Base-by-base conservation (phyloP, 2,113 vertebrate species). In the Rhodinocichla rosea region DNA sequence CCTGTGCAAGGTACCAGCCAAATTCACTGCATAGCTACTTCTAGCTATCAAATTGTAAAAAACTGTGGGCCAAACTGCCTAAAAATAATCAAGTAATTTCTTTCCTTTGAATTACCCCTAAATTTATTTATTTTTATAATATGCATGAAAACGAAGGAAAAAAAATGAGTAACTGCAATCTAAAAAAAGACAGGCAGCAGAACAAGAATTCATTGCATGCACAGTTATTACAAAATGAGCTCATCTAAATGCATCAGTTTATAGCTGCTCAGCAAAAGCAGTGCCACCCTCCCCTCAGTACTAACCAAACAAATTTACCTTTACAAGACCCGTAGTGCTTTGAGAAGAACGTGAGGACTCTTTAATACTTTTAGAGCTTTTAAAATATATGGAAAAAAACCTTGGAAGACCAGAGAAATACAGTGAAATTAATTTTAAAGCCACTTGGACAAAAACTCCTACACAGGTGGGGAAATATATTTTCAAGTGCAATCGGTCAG, bases 401-500 rank as follows among this genome's bases (percentile, higher is more conserved):
- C 0, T 11, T 44, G 21, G 21, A 67, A 37, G 4, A 27, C 2
- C 10, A 69, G 7, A 64, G 15, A 65, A 79, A 67, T 73, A 24
- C 6, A 83, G 33, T 70, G 24, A 90, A 92, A 92, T 20, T 16
- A 83, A 90, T 76, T 73, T 62, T 56, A 69, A 89, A 95, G 13
- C 3, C 10, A 78, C 47, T 65, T 37, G 64, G 55, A 73, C 59
- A 96, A 86, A 95, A 92, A 92, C 53, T 89, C 65, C 83, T 77
- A 90, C 77, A 91, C 75, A 93, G 60, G 83, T 74, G 42, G 27
- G 83, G n/a, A 93, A 89, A 83, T 77, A 69, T 23, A 53, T 70
- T 77, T 69, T 74, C 42, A 89, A 94, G 95, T 80, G 62, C 40
- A 96, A 77, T 95, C 2, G 45, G 86, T 97, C 85, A 97, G 86